phyloP scores from a whole-genome alignment of 2,113 vertebrate species.

The Laterallus jamaicensis region DNA sequence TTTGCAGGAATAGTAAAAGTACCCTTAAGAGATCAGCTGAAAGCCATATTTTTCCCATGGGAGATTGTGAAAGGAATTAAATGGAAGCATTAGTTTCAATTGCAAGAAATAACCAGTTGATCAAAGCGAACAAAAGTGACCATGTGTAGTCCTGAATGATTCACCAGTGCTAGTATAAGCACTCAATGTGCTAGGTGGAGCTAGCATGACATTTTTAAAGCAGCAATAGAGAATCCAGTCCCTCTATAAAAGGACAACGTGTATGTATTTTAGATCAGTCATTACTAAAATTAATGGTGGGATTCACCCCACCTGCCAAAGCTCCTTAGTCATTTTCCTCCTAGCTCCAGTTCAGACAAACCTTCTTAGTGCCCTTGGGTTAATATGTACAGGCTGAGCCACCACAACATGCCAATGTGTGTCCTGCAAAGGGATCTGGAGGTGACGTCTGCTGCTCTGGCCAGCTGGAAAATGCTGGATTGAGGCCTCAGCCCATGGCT shows the following conservation, averaged over 20 bases:
- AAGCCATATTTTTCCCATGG: background rate
- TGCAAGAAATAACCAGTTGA: background rate
- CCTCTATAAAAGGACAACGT: background rate
- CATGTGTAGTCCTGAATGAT: background rate
- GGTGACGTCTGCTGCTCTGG: background rate
- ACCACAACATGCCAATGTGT: rapidly evolving
- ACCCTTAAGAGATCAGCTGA: background rate
- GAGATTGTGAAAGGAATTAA: constrained; percentile 1
- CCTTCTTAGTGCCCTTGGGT: background rate
- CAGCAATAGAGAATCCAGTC: background rate
- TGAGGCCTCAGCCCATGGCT: rapidly evolving
- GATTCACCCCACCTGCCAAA: constrained; percentile 3
- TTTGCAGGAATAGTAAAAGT: background rate
- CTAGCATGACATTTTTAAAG: constrained; percentile 56
- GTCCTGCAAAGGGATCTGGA: background rate
- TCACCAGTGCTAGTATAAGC: background rate
- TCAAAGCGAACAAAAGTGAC: background rate
- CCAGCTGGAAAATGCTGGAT: background rate
- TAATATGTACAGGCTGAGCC: background rate
- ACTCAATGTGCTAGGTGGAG: constrained; percentile 55
- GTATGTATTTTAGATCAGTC: background rate
- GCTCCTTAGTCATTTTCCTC: background rate
- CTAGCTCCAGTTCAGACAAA: background rate
- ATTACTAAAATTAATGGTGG: background rate
- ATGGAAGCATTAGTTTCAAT: constrained; percentile 11